These are phyloP conservation scores for Masticophis lateralis DNA, from an alignment of 2,797 vertebrate genomes.

Conservation along the genomic window DNA sequence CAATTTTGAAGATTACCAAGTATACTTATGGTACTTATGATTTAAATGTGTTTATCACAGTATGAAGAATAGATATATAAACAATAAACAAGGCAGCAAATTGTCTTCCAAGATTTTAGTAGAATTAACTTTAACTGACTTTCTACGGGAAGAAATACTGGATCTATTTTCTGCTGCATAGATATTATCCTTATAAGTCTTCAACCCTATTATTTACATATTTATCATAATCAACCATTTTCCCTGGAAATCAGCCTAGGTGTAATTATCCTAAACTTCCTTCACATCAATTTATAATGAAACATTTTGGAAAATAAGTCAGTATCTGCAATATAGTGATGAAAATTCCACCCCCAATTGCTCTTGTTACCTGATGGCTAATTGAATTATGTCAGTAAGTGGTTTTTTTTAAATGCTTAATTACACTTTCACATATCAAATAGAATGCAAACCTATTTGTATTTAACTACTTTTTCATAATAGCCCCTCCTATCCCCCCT, in stretches of 20 bases:
- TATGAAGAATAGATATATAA: background rate
- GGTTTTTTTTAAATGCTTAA: background rate
- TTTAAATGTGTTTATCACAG: background rate
- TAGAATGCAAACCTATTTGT: background rate
- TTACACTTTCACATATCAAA: background rate
- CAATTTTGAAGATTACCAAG: background rate
- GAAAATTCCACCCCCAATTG: background rate
- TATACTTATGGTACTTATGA: background rate
- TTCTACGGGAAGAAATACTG: background rate
- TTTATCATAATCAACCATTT: background rate
- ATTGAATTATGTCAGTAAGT: background rate
- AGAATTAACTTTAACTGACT: background rate
- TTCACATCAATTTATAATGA: background rate
- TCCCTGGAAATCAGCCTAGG: background rate
- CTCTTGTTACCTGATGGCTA: background rate
- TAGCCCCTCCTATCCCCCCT: too few species aligned
- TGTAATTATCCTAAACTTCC: background rate
- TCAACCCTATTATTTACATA: background rate
- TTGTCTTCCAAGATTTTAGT: background rate
- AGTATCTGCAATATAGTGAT: background rate
- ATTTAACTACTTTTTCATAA: background rate
- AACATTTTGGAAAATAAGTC: background rate
- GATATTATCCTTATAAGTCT: background rate
- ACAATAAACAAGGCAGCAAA: background rate
- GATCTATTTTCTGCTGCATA: background rate